Conservation (phyloP, 1,140 invertebrate species). For the Bombus huntii region DNA sequence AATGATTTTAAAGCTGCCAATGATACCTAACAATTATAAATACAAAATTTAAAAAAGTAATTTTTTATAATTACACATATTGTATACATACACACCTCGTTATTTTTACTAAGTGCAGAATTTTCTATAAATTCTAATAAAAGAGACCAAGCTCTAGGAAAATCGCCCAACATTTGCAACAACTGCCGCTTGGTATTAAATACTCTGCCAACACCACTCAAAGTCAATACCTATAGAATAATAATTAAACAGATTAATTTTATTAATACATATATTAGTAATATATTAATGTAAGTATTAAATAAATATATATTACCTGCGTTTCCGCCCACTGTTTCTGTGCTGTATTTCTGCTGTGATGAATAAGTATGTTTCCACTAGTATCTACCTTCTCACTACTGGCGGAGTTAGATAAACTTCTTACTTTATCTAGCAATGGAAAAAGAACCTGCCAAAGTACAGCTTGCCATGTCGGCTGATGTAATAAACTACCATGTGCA, state of each 20-base stretch:
- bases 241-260: conserved; percentile 78
- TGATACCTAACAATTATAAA: conserved; percentile 85
- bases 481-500: conserved; percentile 95
- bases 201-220: conserved; percentile 89
- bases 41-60: not conserved
- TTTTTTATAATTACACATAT: conserved; percentile 1
- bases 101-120: conserved; percentile 94
- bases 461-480: conserved; percentile 94
- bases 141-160: conserved; percentile 95
- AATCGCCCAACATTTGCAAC: conserved; percentile 93
- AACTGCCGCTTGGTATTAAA: conserved; percentile 96
- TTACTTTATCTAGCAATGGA: conserved; percentile 96
- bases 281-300: not conserved
- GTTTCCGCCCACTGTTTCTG: conserved; percentile 99
- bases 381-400: conserved; percentile 97
- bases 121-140: conserved; percentile 97
- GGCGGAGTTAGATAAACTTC: conserved; percentile 93
- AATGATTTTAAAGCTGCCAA: conserved; percentile 97
- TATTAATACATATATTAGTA: conserved; percentile 11
- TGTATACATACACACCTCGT: conserved; percentile 88
- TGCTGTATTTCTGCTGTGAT: conserved; percentile 99
- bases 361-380: conserved; percentile 97
- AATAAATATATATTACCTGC: conserved; percentile 83
- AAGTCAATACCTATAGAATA: conserved; percentile 85
- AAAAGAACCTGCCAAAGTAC: conserved; percentile 97